Evolutionary conservation across 23 tunicate genomes (phyloP), one percentile per base, ranked within the genome.

Genomic region (Diplosoma virens): DNA sequence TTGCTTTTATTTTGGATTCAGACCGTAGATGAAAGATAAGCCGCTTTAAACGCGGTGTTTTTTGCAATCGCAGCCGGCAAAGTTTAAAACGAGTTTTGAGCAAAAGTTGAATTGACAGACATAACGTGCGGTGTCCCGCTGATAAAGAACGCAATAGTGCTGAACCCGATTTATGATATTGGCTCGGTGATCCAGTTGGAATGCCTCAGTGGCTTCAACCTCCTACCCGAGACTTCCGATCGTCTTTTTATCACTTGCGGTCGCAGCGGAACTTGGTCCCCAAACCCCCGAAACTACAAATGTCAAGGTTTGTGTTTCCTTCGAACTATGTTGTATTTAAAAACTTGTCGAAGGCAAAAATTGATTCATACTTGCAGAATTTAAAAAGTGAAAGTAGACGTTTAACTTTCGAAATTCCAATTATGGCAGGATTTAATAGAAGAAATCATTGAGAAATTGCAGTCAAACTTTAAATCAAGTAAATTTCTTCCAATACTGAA

Each of bases 301-400:
- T 87, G 95, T 66, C 31, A 81, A 81, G 56, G 95, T 87, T n/a
- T n/a, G n/a, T n/a, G n/a, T n/a, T n/a, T 37, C 52, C 11, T 9
- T 9, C 52, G 52, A 16, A 9, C 16, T 45, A 16, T 45, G 11
- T 45, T 45, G n/a, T n/a, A n/a, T n/a, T n/a, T n/a, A n/a, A n/a
- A n/a, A n/a, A n/a, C n/a, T n/a, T n/a, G n/a, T n/a, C n/a, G n/a
- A n/a, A n/a, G n/a, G n/a, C n/a, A n/a, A n/a, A n/a, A n/a, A n/a
- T n/a, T n/a, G n/a, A n/a, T n/a, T n/a, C n/a, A n/a, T n/a, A n/a
- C n/a, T n/a, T n/a, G n/a, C n/a, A n/a, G n/a, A n/a, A n/a, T n/a
- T n/a, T n/a, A n/a, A n/a, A n/a, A n/a, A n/a, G n/a, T n/a, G n/a
- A n/a, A n/a, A n/a, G n/a, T n/a, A n/a, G n/a, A n/a, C n/a, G n/a